These are phyloP conservation scores for Aspidoscelis tigris DNA, from an alignment of 2,113 vertebrate genomes.

Conservation along the genomic window DNA sequence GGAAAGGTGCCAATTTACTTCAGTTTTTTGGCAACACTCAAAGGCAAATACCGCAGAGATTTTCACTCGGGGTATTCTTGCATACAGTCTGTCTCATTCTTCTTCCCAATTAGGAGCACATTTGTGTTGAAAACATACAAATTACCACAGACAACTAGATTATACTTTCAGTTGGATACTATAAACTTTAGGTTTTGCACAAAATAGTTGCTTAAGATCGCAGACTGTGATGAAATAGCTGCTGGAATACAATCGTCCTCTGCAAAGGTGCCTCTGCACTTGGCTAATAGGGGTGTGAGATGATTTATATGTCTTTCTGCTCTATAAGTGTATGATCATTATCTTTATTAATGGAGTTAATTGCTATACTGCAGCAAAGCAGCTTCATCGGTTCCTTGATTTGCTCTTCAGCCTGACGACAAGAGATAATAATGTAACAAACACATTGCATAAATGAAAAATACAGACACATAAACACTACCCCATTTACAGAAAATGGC, in stretches of 20 bases:
- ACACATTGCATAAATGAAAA: conserved; percentile 55
- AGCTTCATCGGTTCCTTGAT: conserved; percentile 48
- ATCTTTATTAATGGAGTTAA: conserved; percentile 27
- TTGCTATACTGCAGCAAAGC: conserved; percentile 33
- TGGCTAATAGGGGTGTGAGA: background rate
- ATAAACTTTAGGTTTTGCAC: background rate
- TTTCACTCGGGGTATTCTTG: conserved; percentile 27
- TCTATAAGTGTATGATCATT: background rate
- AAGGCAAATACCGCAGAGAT: conserved; percentile 14
- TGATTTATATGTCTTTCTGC: conserved; percentile 27
- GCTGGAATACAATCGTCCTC: background rate
- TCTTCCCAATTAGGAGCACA: conserved; percentile 51
- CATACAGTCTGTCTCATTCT: conserved; percentile 38
- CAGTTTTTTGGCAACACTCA: conserved; percentile 4
- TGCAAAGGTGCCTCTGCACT: background rate
- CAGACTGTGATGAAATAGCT: background rate
- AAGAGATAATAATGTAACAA: conserved; percentile 49
- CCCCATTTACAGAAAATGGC: conserved; percentile 62
- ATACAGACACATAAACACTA: conserved; percentile 17
- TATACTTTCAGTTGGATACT: background rate
- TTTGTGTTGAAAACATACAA: conserved; percentile 35
- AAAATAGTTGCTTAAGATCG: background rate
- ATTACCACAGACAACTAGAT: conserved; percentile 40
- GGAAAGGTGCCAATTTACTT: conserved; percentile 7
- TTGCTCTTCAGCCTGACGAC: conserved; percentile 52